Evolutionary conservation across 2,888 invertebrate genomes (phyloP), one percentile per base, ranked within the genome.

Genomic region (Carpatolechia fugitivella): DNA sequence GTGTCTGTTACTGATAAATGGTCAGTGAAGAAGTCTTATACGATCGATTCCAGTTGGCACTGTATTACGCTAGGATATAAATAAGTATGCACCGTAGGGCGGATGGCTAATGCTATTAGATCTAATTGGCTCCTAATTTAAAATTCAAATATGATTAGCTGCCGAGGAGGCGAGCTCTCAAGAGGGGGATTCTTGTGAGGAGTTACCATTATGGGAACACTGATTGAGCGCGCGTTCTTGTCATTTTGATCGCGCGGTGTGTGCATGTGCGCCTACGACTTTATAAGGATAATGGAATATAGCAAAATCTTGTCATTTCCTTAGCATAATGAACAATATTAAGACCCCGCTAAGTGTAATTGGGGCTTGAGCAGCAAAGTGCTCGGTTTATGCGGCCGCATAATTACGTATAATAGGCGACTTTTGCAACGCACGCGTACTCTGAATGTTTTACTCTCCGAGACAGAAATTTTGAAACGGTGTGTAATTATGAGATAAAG

Each of bases 271-370:
- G 52, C 36, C 62, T 63, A 59, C 61, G 68, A 64, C 67, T 74
- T 72, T 76, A 77, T 72, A 80, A 72, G 75, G 76, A 78, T 80
- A 80, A 82, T 81, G 74, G 70, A 72, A 82, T 82, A 78, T 76
- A 80, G 80, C 72, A 79, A 82, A 85, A 82, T 80, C 78, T 81
- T 78, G 80, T 78, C 78, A 78, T 85, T 88, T 85, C 80, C 82
- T 82, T 78, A 78, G 70, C 75, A 79, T 85, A 84, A 88, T 87
- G 82, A 84, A 86, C 79, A 82, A 86, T 85, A 86, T 85, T 86
- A 84, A 85, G 81, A 81, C 69, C 66, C 77, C 74, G 78, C 79
- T 81, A 82, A 82, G 80, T 80, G 75, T 85, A 85, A 86, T 85
- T 84, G 83, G 80, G 76, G 76, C 74, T 75, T 72, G 79, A 74